Base-by-base conservation (phyloP, 1,140 invertebrate genomes). In the Pararge aegeria region DNA sequence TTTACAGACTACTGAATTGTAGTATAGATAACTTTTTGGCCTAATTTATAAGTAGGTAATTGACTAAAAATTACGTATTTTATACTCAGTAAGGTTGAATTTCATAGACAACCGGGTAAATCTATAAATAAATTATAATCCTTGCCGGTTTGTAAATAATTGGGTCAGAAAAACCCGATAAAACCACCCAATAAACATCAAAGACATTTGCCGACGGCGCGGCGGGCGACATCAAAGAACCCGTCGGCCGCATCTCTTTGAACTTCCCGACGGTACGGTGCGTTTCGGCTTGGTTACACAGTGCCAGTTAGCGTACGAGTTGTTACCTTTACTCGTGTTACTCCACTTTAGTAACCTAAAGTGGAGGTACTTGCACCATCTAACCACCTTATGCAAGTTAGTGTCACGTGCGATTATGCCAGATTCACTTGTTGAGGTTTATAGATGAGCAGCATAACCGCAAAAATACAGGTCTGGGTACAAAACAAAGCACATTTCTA, bases 161-260 rank as follows among this genome's bases (percentile, higher is more conserved):
- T 74, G 58, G 71, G 74, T 75, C 65, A 73, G 63, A 75, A 77
- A 75, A 74, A 77, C 66, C 48, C 58, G 66, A 65, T 66, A 61
- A 49, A 66, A 70, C 38, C 64, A 55, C 46, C 40, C 62, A 63
- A 68, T 58, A 50, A 63, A 80, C 68, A 78, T 75, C 70, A 78
- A 79, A 79, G 71, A 54, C 34, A 42, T 64, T 73, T 72, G 69
- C 81, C 81, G 81, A 68, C 81, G 81, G 78, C 62, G 66, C 81
- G 81, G 77, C 62, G 66, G 68, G 66, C 51, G 68, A 73, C 51
- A 75, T 84, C 64, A 81, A 82, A 79, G 78, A 34, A 61, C 72
- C 74, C 74, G 46, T 75, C 76, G 66, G 71, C 38, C 42, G 64
- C 59, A 50, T 50, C 61, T 61, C 67, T 75, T 78, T 75, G 66